phyloP scores from a whole-genome alignment of 1,140 invertebrate genomes.

The Apis florea region DNA sequence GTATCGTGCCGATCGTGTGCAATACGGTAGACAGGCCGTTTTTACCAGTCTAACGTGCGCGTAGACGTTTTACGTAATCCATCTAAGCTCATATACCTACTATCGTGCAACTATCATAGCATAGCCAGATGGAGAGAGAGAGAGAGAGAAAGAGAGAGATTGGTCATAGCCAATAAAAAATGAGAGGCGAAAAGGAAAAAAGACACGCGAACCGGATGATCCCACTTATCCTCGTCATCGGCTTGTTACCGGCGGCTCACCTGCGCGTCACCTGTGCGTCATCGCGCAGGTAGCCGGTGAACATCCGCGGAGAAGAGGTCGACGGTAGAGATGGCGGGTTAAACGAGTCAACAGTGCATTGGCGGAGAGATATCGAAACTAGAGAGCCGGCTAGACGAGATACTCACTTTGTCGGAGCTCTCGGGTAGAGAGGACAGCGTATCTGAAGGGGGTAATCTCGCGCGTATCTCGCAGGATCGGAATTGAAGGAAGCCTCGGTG shows the following conservation, averaged over 20 bases:
- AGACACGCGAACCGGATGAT: conserved; percentile 11
- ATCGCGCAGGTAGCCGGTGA: conserved; percentile 52
- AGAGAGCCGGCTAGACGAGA: neutral
- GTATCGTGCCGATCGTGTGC: conserved; percentile 21
- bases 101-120: neutral
- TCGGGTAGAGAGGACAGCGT: conserved; percentile 57
- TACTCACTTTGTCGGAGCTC: conserved; percentile 71
- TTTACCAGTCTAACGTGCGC: neutral
- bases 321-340: neutral
- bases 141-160: neutral
- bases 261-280: conserved; percentile 64
- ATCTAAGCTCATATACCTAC: too few relatives aligned
- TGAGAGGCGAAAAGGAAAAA: neutral
- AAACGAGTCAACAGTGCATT: neutral
- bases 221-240: conserved; percentile 9
- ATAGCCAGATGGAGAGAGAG: neutral
- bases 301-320: conserved; percentile 33
- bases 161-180: neutral
- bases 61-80: conserved; percentile 2
- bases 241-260: conserved; percentile 53
- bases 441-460: conserved; percentile 27
- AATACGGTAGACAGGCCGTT: neutral
- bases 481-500: conserved; percentile 37
- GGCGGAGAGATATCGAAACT: neutral
- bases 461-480: conserved; percentile 1